phyloP scores from a whole-genome alignment of 1,140 invertebrate genomes.

The Hylyphantes graminicola region DNA sequence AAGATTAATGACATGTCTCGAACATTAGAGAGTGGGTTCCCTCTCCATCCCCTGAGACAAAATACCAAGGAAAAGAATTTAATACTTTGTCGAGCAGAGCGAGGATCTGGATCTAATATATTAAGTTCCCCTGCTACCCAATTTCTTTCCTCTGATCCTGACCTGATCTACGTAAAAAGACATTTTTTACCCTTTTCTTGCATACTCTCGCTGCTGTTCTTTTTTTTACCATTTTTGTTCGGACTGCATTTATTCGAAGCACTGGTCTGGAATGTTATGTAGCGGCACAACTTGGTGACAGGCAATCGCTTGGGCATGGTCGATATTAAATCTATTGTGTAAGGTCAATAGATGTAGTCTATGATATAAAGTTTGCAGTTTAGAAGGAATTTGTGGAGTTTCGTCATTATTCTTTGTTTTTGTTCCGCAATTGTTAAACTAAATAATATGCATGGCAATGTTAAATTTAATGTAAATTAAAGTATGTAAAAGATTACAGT shows the following conservation, averaged over 20 bases:
- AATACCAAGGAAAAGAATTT: slow-evolving; percentile 45
- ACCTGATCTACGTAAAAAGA: background rate
- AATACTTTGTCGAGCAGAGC: slow-evolving; percentile 6
- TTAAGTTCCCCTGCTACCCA: slow-evolving; percentile 25
- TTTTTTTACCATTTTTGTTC: background rate
- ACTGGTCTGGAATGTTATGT: slow-evolving; percentile 44
- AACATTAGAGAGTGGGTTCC: slow-evolving; percentile 13
- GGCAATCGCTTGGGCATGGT: slow-evolving; percentile 16
- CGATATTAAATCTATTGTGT: slow-evolving; percentile 22
- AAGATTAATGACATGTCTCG: slow-evolving; percentile 44
- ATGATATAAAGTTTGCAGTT: slow-evolving; percentile 24
- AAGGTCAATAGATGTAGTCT: slow-evolving; percentile 13
- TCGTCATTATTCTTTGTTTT: background rate
- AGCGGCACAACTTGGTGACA: slow-evolving; percentile 35
- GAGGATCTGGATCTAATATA: slow-evolving; percentile 31
- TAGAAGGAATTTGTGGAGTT: background rate
- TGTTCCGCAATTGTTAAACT: background rate
- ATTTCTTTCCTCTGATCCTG: slow-evolving; percentile 6
- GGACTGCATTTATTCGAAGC: slow-evolving; percentile 43
- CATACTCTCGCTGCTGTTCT: background rate
- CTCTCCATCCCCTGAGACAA: background rate
- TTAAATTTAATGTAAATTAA: no score
- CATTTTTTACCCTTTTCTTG: background rate
- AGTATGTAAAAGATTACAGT: no score
- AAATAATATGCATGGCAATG: background rate